Evolutionary conservation across 2,113 vertebrate species (phyloP).

Genomic region (Vireo altiloquus): DNA sequence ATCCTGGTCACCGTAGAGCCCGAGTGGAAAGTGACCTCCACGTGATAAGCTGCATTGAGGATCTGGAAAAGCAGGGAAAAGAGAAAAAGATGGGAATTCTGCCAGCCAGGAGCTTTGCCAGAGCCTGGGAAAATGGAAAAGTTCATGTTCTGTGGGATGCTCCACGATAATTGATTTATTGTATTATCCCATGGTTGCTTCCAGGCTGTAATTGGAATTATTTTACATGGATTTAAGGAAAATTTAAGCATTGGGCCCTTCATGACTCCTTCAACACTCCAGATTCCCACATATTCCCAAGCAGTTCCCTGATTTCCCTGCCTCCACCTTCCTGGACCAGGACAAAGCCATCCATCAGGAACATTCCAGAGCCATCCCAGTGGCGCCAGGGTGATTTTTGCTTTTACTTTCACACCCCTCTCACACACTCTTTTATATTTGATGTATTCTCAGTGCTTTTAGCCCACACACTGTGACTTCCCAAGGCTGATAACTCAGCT

Average conservation of each 20-base stretch:
- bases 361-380: too few species aligned
- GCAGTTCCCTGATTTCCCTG: background rate
- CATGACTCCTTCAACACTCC: background rate
- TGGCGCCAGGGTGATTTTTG: too few species aligned
- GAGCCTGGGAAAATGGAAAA: background rate
- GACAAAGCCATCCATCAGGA: too few species aligned
- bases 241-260: background rate
- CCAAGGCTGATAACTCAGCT: too few species aligned
- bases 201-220: too few species aligned
- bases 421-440: too few species aligned
- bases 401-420: too few species aligned
- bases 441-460: too few species aligned
- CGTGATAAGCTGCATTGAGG: conserved; percentile 95
- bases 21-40: conserved; percentile 96
- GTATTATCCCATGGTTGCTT: background rate
- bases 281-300: background rate
- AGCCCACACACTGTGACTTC: too few species aligned
- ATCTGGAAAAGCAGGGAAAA: conserved; percentile 73
- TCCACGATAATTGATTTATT: background rate
- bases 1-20: conserved; percentile 92
- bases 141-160: fast-evolving
- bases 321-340: background rate
- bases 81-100: background rate
- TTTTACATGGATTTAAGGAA: background rate
- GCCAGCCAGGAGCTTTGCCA: background rate